Evolutionary conservation across 1,140 invertebrate species (phyloP).

Genomic region (Lutraria rhynchaena): DNA sequence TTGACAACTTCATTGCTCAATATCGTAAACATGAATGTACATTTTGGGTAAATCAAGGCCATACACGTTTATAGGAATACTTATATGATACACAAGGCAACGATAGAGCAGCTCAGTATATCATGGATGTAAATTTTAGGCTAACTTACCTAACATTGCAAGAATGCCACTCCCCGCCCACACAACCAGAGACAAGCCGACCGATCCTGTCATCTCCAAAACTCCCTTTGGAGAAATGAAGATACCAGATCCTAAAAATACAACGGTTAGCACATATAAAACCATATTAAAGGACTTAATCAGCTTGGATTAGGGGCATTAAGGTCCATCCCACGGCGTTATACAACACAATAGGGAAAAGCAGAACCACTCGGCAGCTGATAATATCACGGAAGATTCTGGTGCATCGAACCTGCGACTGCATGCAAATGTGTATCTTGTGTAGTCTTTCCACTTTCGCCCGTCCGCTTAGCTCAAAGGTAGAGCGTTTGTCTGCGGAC

Average conservation of each 20-base stretch:
- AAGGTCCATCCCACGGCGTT: neutral
- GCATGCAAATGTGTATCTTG: too few relatives aligned
- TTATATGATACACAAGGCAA: neutral
- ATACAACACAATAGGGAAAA: neutral
- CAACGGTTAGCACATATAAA: neutral
- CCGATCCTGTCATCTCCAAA: slow-evolving; percentile 89
- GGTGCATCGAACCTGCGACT: too few relatives aligned
- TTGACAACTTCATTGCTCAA: neutral
- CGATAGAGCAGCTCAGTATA: neutral
- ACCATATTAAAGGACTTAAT: neutral
- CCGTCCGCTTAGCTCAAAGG: too few relatives aligned
- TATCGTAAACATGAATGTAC: neutral
- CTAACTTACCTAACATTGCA: slow-evolving; percentile 70
- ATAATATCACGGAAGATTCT: too few relatives aligned
- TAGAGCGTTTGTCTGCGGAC: too few relatives aligned
- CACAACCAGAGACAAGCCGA: slow-evolving; percentile 90
- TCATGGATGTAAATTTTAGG: neutral
- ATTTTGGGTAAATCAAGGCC: neutral
- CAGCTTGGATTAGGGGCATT: neutral
- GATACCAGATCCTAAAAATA: slow-evolving; percentile 90
- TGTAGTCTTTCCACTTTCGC: too few relatives aligned
- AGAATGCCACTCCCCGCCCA: slow-evolving; percentile 89
- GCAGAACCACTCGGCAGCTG: too few relatives aligned
- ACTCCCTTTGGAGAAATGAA: slow-evolving; percentile 98
- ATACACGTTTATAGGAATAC: neutral